phyloP scores from a whole-genome alignment of 2,113 vertebrate species.

The Edolisoma coerulescens region DNA sequence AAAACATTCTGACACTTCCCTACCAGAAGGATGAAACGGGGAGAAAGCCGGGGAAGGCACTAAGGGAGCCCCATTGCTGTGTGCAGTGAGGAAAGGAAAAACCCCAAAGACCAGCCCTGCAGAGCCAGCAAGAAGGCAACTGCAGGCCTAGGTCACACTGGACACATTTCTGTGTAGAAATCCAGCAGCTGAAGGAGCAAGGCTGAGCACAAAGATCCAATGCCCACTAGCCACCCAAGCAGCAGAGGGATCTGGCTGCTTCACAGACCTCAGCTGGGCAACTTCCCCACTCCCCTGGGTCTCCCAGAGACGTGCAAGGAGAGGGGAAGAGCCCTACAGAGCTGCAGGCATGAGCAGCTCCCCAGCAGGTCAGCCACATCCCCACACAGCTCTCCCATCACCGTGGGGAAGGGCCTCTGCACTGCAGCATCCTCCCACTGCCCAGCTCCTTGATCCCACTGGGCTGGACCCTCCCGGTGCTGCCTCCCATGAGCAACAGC shows the following conservation, averaged over 20 bases:
- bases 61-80: rapidly evolving
- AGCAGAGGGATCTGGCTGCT: neutral
- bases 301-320: neutral
- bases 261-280: neutral
- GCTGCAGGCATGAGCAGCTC: neutral
- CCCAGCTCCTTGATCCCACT: neutral
- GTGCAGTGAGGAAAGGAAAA: neutral
- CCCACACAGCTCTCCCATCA: neutral
- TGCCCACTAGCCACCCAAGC: neutral
- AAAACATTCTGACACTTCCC: neutral
- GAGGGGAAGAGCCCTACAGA: neutral
- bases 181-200: neutral
- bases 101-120: neutral
- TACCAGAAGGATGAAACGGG: neutral
- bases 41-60: rapidly evolving
- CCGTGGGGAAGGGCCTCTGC: neutral
- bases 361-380: rapidly evolving
- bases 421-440: neutral
- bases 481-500: neutral
- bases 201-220: neutral
- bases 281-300: neutral
- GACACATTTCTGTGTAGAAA: neutral
- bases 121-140: neutral
- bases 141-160: neutral
- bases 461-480: neutral